phyloP scores from a whole-genome alignment of 2,797 vertebrate genomes.

The Lophura swinhoii region DNA sequence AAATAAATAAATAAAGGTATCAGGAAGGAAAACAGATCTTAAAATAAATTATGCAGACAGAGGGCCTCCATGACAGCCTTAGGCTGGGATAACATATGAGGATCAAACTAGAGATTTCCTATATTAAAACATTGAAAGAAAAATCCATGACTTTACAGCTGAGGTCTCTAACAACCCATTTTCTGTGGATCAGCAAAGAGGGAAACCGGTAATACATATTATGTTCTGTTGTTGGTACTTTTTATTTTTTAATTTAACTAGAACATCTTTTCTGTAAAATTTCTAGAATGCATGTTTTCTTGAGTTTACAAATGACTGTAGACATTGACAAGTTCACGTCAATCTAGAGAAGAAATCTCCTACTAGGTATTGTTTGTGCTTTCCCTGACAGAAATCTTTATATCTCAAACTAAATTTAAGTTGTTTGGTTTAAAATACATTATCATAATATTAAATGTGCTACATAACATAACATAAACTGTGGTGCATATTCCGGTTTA shows the following conservation, averaged over 20 bases:
- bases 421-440: background rate
- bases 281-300: background rate
- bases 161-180: background rate
- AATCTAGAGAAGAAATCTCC: background rate
- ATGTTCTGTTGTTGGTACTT: background rate
- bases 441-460: background rate
- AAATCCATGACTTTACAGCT: conserved; percentile 21
- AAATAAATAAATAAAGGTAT: background rate
- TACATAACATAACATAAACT: background rate
- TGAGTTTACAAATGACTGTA: background rate
- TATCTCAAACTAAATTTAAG: background rate
- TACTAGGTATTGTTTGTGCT: background rate
- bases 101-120: background rate
- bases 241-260: background rate
- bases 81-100: background rate
- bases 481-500: background rate
- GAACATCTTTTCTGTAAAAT: background rate
- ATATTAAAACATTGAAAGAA: conserved; percentile 17
- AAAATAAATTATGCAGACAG: background rate
- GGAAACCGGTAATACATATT: background rate
- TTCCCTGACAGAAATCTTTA: background rate
- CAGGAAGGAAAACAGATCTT: background rate
- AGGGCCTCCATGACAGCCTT: background rate
- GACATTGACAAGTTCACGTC: background rate
- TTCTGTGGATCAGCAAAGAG: background rate